Percentiles rank a stretch among this genome's conserved stretches.
Conservation (phyloP, 2,888 invertebrate species). For the Thera obeliscata region DNA sequence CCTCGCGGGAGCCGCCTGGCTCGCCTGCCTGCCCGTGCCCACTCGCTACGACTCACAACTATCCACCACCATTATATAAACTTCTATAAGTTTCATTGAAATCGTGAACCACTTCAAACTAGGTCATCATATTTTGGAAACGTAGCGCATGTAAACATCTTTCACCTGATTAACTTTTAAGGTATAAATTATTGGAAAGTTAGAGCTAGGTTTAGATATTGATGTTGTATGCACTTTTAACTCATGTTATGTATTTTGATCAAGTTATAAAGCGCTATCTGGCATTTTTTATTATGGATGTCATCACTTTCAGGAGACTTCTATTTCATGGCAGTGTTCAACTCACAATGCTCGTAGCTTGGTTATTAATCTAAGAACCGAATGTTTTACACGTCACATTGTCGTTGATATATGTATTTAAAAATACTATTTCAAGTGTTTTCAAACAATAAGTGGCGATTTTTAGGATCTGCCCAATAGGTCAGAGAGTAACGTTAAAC, state of each 20-base stretch:
- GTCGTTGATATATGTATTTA: neutral
- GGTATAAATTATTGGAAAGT: slow-evolving; percentile 2
- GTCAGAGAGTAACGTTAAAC: neutral
- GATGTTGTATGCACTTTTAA: neutral
- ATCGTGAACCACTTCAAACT: neutral
- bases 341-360: neutral
- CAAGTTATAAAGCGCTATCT: neutral
- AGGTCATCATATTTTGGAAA: slow-evolving; percentile 1
- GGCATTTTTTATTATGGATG: neutral
- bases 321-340: neutral
- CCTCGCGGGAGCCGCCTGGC: slow-evolving; percentile 69
- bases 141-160: slow-evolving; percentile 3
- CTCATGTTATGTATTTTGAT: slow-evolving; percentile 4
- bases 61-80: slow-evolving; percentile 51
- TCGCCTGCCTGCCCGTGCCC: slow-evolving; percentile 72
- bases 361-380: neutral
- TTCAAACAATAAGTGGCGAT: neutral
- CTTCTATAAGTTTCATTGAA: neutral
- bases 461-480: neutral
- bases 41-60: slow-evolving; percentile 57
- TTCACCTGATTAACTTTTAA: slow-evolving; percentile 1
- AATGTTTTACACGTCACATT: neutral
- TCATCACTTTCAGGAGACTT: neutral
- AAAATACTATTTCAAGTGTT: neutral
- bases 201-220: slow-evolving; percentile 6